These are phyloP conservation scores for Antedon mediterranea DNA, from an alignment of 53 echinoderm and acorn worm species.

Conservation along the genomic window DNA sequence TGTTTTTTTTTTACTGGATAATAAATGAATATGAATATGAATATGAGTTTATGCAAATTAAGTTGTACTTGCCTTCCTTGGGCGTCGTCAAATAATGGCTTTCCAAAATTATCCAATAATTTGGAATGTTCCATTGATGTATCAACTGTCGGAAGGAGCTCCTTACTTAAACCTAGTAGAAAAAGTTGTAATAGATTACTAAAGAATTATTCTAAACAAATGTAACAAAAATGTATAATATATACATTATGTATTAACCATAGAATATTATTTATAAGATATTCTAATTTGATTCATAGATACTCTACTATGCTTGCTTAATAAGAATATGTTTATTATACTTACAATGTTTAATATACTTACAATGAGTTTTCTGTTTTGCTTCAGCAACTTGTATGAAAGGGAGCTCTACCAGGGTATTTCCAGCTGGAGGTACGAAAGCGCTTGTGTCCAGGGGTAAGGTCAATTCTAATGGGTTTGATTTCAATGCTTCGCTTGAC, in stretches of 20 bases:
- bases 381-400: slow-evolving; percentile 42
- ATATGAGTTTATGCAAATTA: no score
- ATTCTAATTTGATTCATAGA: no score
- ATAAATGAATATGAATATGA: no score
- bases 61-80: neutral
- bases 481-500: slow-evolving; percentile 24
- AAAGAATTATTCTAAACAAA: no score
- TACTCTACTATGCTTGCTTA: no score
- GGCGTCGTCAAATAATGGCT: neutral
- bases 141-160: neutral
- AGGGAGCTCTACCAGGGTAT: slow-evolving; percentile 12
- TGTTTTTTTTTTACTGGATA: no score
- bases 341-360: neutral
- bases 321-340: no score
- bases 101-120: neutral
- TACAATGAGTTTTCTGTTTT: slow-evolving; percentile 46
- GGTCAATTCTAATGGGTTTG: slow-evolving; percentile 36
- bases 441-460: slow-evolving; percentile 25
- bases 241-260: no score
- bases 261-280: no score
- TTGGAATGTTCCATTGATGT: neutral
- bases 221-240: no score
- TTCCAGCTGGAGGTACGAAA: slow-evolving; percentile 22
- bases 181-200: neutral
- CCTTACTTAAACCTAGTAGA: neutral